phyloP scores from a whole-genome alignment of 2,113 vertebrate species.

The Megaptera novaeangliae region DNA sequence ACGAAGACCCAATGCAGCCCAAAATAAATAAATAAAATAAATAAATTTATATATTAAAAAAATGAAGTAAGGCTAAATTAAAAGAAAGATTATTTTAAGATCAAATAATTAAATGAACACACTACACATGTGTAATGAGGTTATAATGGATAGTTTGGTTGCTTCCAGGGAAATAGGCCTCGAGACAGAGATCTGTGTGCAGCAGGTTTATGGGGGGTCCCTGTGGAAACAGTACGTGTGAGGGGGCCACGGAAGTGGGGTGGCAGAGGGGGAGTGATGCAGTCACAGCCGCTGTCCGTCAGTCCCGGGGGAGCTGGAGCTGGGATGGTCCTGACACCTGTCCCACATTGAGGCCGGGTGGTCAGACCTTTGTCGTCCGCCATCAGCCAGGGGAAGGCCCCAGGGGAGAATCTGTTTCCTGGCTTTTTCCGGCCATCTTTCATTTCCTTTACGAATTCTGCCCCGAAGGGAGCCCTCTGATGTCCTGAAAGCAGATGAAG shows the following conservation, averaged over 20 bases:
- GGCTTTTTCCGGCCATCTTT: background rate
- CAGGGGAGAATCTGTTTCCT: background rate
- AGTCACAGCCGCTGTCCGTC: rapidly evolving
- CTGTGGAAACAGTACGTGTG: background rate
- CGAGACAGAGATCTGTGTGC: background rate
- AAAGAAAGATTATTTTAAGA: slow-evolving; percentile 5
- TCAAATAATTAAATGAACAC: background rate
- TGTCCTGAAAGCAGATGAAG: background rate
- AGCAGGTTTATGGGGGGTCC: background rate
- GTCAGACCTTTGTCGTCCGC: background rate
- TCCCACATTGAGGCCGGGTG: background rate
- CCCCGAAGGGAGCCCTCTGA: background rate
- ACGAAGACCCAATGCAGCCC: too few species aligned
- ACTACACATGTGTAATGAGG: background rate
- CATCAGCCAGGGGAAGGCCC: background rate
- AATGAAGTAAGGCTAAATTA: background rate
- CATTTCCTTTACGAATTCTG: slow-evolving; percentile 6
- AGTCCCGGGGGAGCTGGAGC: background rate
- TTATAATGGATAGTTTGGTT: background rate
- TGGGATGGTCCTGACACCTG: background rate
- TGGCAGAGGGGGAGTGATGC: background rate
- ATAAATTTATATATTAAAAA: too few species aligned
- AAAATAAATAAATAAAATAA: too few species aligned
- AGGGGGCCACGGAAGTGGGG: background rate
- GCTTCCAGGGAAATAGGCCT: background rate